Base-by-base conservation (phyloP, 53 echinoderm and acorn worm genomes). In the Antedon mediterranea region DNA sequence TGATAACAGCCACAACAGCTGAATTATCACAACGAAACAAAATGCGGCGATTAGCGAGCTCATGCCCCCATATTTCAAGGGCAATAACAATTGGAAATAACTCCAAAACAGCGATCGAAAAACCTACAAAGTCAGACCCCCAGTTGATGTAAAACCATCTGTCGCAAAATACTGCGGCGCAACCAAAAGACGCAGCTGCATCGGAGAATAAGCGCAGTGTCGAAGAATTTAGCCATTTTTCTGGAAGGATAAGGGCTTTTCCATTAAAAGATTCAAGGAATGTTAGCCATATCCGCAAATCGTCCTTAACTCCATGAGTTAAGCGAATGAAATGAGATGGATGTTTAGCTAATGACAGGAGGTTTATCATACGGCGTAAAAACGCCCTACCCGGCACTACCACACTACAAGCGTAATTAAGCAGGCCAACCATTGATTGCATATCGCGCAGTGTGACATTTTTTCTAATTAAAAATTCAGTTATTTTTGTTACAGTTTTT, bases 1-100 rank as follows among this genome's bases (percentile, higher is more conserved):
- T 81, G 28, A 85, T n/a, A n/a, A n/a, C n/a, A n/a, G 73, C 74
- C 15, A 86, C 86, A 27, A 86, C 86, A 31, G 82, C 82, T 33
- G 75, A 28, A 44, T 85, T 85, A 18, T 81, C 85, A 7, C 76
- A 85, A n/a, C 73, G 7, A 4, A 85, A 34, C 11, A 85, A 32
- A n/a, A 81, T 76, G 0, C 72, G 43, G 29, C 73, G 76, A 14
- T 79, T 76, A 20, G 30, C 28, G n/a, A 86, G 30, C 0, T 32
- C 28, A 37, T 31, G 72, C 20, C 79, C 82, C 86, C 86, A 86
- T 28, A 82, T 30, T 18, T 72, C 71, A 11, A 79, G 14, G 7
- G 79, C 82, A 15, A 82, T 71, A 41, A 74, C 78, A 0, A 82
- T 73, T 33, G 82, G 86, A 34, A 77, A 73, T 71, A 86, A 57